These are phyloP conservation scores for Caenorhabditis sp. DNA, from an alignment of 2,888 invertebrate species.

Conservation along the genomic window DNA sequence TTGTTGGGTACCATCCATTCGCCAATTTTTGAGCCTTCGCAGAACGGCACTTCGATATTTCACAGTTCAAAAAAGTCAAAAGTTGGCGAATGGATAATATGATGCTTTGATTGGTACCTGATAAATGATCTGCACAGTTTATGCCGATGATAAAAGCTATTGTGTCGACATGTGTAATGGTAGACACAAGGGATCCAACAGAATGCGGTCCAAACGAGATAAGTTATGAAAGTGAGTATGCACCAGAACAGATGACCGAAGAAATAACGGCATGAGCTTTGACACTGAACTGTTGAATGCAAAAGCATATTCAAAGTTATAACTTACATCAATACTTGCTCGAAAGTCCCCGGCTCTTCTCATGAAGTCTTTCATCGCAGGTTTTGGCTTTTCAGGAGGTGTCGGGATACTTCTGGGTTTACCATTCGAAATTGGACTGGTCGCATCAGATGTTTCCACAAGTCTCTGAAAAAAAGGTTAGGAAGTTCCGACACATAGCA, in stretches of 20 bases:
- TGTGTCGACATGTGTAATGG: slow-evolving; percentile 77
- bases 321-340: slow-evolving; percentile 38
- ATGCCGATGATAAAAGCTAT: slow-evolving; percentile 80
- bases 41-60: too few species aligned
- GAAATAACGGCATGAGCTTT: slow-evolving; percentile 25
- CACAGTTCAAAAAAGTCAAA: too few species aligned
- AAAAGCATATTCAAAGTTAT: background rate
- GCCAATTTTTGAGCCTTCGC: too few species aligned
- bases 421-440: slow-evolving; percentile 40
- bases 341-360: slow-evolving; percentile 40
- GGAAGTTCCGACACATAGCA: background rate
- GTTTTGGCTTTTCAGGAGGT: slow-evolving; percentile 15
- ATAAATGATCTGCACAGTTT: slow-evolving; percentile 80
- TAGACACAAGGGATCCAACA: slow-evolving; percentile 77
- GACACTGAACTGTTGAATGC: slow-evolving; percentile 22
- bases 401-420: slow-evolving; percentile 3
- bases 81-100: too few species aligned
- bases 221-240: slow-evolving; percentile 71
- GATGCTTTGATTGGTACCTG: slow-evolving; percentile 69
- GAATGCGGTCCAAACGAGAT: slow-evolving; percentile 65
- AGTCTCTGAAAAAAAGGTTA: slow-evolving; percentile 22
- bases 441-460: slow-evolving; percentile 31
- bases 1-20: background rate
- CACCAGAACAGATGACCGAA: slow-evolving; percentile 56
- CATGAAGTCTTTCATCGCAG: slow-evolving; percentile 30